Evolutionary conservation across 2,888 invertebrate species (phyloP), one percentile per base, ranked within the genome.

Genomic region (Monopis laevigella): DNA sequence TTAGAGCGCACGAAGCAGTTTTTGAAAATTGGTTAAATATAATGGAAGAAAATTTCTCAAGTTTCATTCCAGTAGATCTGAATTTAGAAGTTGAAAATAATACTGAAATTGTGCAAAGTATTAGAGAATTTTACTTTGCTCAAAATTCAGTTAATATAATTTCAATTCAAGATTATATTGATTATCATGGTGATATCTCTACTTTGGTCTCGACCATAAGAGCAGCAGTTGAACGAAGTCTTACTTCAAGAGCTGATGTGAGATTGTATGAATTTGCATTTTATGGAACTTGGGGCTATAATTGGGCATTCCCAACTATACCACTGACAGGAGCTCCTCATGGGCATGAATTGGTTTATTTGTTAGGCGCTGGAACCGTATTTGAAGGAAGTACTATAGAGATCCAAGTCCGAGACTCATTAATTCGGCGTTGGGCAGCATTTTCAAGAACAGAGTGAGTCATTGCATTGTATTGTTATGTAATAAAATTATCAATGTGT

Each of bases 101-200:
- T 29, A 59, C 60, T 0, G 47, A 47, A 2, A 51, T 56, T 5
- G 54, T 56, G 0, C 51, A 57, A 6, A 41, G 43, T 2, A 62
- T 78, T 13, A 58, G 61, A 16, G 51, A 62, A 1, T 62, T 56
- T 41, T 80, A 80, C 47, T 78, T 77, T 34, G 49, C 49, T 1
- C 55, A 58, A 8, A 56, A 48, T 14, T 21, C 45, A 0, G 54
- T 71, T 1, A 56, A 49, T 26, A 64, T 66, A 55, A 61, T 52
- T 1, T 60, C 61, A 1, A 32, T 32, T 32, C 58, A 66, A 41
- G 71, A 75, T 45, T 80, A 52, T 43, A 54, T 80, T 19, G 65
- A 65, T 12, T 80, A 65, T 42, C 54, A 71, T 27, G 78, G 80
- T 14, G 80, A 80, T 35, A 64, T 62, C 2, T 48, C 68, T 19